These are phyloP conservation scores for Probosciger aterrimus DNA, from an alignment of 2,113 vertebrate genomes.

Conservation along the genomic window DNA sequence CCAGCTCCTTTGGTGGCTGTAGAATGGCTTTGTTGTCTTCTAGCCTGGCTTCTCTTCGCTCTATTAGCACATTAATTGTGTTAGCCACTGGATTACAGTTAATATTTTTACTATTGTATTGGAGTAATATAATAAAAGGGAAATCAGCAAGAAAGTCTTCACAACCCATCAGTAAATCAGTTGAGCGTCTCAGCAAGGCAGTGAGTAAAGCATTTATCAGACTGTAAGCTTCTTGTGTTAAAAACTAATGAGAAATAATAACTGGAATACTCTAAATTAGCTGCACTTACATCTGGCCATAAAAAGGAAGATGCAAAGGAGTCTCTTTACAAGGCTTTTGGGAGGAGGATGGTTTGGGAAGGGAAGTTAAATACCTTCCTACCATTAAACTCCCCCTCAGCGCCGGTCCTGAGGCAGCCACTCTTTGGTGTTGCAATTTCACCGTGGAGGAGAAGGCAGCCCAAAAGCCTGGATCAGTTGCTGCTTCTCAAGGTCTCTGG, in stretches of 20 bases:
- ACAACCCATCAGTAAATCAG: background rate
- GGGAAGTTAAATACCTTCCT: background rate
- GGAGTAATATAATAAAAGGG: background rate
- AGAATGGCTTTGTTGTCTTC: background rate
- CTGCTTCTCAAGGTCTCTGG: background rate
- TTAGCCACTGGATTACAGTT: background rate
- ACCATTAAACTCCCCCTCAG: background rate
- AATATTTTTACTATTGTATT: background rate
- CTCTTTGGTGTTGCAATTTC: background rate
- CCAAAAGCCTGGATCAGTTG: background rate
- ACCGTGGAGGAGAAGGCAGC: background rate
- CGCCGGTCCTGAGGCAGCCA: background rate
- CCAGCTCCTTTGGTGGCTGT: background rate
- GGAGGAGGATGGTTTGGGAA: background rate
- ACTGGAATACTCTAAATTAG: background rate
- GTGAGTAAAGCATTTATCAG: background rate
- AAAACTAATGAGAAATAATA: slow-evolving; percentile 25
- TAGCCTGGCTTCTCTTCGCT: background rate
- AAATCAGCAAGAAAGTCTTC: slow-evolving; percentile 24
- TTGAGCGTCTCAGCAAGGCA: background rate
- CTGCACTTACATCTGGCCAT: background rate
- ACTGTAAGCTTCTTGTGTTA: background rate
- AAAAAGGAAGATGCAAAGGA: background rate
- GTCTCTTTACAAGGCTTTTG: background rate
- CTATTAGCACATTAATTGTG: background rate